Evolutionary conservation across 2,113 vertebrate genomes (phyloP).

Genomic region (Jaculus jaculus): DNA sequence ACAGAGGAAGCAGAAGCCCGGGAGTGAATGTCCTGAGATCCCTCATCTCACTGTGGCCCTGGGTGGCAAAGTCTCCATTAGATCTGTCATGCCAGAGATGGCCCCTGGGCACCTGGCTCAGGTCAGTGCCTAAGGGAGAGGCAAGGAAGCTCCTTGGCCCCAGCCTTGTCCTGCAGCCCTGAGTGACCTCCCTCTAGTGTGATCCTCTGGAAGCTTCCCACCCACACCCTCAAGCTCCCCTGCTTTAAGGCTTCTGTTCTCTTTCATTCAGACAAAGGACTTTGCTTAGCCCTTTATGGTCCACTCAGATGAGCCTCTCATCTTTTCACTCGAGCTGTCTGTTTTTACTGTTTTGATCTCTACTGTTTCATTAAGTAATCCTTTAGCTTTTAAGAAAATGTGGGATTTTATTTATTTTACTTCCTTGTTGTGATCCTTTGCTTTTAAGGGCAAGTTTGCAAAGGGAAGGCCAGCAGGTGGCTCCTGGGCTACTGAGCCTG

Average conservation of each 20-base stretch:
- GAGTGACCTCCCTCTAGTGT: too few relatives aligned
- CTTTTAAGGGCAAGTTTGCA: conserved; percentile 17
- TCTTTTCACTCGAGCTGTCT: conserved; percentile 44
- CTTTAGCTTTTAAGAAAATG: not conserved
- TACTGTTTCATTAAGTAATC: conserved; percentile 54
- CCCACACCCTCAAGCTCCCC: not conserved
- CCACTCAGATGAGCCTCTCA: not conserved
- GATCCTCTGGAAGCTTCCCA: not conserved
- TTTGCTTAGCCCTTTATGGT: conserved; percentile 13
- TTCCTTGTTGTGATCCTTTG: too few relatives aligned
- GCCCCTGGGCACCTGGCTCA: too few relatives aligned
- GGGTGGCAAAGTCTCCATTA: not conserved
- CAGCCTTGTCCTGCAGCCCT: not conserved
- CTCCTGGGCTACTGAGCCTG: not conserved
- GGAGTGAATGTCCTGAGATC: not conserved
- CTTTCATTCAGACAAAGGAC: conserved; percentile 60
- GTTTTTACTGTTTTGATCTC: conserved; percentile 50
- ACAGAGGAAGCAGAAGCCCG: not conserved
- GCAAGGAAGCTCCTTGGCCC: not conserved
- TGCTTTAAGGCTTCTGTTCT: not conserved
- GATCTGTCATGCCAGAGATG: not conserved
- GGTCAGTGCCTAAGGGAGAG: not conserved
- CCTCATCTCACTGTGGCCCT: not conserved
- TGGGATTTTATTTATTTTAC: conserved; percentile 8
- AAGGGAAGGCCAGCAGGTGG: not conserved